Evolutionary conservation across 92 coral and sea anemone species (phyloP), one percentile per base, ranked within the genome.

Genomic region (Bergia sp.): DNA sequence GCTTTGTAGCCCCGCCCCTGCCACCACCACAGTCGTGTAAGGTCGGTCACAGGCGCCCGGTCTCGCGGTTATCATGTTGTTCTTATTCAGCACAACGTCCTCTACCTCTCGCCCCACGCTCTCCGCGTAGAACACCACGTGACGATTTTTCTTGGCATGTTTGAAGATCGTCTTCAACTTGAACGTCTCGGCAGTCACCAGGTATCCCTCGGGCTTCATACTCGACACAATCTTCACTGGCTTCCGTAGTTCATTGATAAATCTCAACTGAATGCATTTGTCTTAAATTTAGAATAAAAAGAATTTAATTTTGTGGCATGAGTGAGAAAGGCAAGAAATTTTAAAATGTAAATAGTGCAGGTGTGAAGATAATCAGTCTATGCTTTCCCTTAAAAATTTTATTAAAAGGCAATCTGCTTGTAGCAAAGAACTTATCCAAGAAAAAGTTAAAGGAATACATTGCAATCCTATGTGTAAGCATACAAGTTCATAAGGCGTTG

Each of bases 91-190:
- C 77, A 97, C 88, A 66, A 97, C 93, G 20, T 96, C 98, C 38
- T 95, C 96, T 41, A 91, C 96, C 61, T 91, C 92, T 40, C 89
- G 94, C n/a, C 94, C 94, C 58, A 93, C 90, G 91, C 96, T 95
- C 80, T 96, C 98, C 36, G 98, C 99, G 89, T 95, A 97, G 92
- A 97, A 95, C 75, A 96, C 95, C 64, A 95, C 99, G 86, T 97
- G 98, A 37, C 97, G 98, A 87, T 97, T 94, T 76, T 95, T 97
- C 42, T 94, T 95, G 41, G 99, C 95, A 80, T 97, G 99, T 86
- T 97, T 97, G 90, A 97, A 97, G 88, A 97, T 93, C 7, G 99
- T 97, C 91, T 91, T 94, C 76, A 97, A 93, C 88, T 97, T 97
- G 79, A 97, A 97, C 0, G 98, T 94, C 88, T 97, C 98, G 8